phyloP scores from a whole-genome alignment of 1,140 invertebrate genomes.

The Euwallacea fornicatus region DNA sequence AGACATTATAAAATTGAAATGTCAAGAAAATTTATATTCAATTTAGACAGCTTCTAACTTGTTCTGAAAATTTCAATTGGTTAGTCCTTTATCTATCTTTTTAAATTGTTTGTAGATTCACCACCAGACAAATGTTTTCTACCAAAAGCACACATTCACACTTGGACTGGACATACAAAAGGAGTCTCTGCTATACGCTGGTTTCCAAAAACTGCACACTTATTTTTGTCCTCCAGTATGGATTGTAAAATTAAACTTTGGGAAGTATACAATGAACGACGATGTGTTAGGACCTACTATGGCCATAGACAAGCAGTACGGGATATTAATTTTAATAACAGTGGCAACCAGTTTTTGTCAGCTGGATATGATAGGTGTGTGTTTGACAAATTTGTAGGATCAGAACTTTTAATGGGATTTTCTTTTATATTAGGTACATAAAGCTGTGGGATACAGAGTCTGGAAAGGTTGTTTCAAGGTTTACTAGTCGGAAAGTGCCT shows the following conservation, averaged over 20 bases:
- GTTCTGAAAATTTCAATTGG: too few species aligned
- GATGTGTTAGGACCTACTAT: conserved; percentile 93
- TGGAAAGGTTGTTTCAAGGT: conserved; percentile 86
- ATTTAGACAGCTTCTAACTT: too few species aligned
- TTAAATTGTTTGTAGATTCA: conserved; percentile 58
- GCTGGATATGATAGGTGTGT: conserved; percentile 63
- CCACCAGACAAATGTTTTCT: conserved; percentile 96
- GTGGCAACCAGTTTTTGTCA: conserved; percentile 90
- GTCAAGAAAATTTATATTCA: too few species aligned
- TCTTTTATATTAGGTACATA: conserved; percentile 72
- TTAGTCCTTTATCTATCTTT: too few species aligned
- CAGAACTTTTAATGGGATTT: background rate
- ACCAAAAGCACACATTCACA: conserved; percentile 95
- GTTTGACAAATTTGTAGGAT: background rate
- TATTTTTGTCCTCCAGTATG: conserved; percentile 95
- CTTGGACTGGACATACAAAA: conserved; percentile 94
- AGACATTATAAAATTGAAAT: too few species aligned
- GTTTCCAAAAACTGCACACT: conserved; percentile 94
- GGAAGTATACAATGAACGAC: conserved; percentile 96
- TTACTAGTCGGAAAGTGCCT: conserved; percentile 92
- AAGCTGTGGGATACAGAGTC: conserved; percentile 99
- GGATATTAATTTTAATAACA: conserved; percentile 96
- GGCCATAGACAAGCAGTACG: conserved; percentile 97
- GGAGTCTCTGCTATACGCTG: conserved; percentile 94
- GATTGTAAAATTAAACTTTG: conserved; percentile 96